Conservation (phyloP, 2,113 vertebrate genomes). For the Ptilonorhynchus violaceus region DNA sequence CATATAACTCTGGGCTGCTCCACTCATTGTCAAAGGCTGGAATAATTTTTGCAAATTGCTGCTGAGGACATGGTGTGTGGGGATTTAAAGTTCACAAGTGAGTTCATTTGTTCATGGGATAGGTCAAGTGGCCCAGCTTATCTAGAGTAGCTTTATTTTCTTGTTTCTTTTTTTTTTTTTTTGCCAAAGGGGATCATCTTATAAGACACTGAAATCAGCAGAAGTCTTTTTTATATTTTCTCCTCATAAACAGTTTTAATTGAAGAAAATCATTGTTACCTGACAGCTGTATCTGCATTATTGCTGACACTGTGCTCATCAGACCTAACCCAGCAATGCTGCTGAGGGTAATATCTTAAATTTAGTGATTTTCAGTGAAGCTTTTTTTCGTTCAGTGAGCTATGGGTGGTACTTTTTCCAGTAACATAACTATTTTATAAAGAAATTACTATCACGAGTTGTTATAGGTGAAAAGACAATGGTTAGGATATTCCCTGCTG, state of each 20-base stretch:
- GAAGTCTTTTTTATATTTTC: neutral
- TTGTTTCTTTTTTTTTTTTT: neutral
- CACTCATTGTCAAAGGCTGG: neutral
- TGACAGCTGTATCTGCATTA: neutral
- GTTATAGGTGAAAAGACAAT: neutral
- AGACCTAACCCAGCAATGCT: neutral
- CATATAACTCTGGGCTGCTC: neutral
- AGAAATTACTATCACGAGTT: neutral
- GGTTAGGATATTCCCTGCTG: neutral
- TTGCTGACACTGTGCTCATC: neutral
- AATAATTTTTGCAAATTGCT: neutral
- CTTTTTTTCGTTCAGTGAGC: neutral
- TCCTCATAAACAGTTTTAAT: neutral
- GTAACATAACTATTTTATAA: neutral
- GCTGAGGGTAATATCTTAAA: neutral
- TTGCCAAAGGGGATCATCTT: neutral
- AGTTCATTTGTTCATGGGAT: neutral
- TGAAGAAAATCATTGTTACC: neutral
- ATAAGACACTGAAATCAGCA: neutral
- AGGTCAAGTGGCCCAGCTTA: rapidly evolving
- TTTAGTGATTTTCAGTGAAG: neutral
- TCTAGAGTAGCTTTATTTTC: neutral
- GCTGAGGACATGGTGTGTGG: rapidly evolving
- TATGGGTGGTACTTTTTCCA: neutral
- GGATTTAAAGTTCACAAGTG: neutral